Conservation (phyloP, 2,113 vertebrate species). For the Hippocampus barbouri region DNA sequence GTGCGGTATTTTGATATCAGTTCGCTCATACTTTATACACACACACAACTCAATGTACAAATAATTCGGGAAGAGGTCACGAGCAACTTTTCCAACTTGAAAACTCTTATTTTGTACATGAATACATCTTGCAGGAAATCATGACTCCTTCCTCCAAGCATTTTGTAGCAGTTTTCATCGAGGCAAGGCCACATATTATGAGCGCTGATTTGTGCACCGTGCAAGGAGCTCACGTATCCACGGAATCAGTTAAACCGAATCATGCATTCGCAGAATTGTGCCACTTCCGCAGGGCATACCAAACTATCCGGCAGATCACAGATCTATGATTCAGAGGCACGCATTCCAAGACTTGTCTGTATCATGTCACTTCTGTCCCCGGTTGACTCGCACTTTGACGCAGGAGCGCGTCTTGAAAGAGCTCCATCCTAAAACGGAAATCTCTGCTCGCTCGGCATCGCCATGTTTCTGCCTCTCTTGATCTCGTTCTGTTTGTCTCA, state of each 20-base stretch:
- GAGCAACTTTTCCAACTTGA: no score
- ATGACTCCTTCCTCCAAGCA: no score
- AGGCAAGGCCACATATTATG: no score
- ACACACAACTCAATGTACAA: neutral
- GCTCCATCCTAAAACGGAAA: constrained; percentile 12
- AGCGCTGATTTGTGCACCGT: neutral
- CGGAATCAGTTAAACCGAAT: neutral
- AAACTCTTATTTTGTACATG: no score
- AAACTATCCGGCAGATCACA: neutral
- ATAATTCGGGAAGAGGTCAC: neutral
- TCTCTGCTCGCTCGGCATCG: neutral
- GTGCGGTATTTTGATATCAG: neutral
- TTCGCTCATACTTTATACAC: neutral
- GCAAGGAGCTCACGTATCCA: neutral
- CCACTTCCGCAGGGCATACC: neutral
- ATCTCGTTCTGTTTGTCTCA: constrained; percentile 35
- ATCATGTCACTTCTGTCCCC: constrained; percentile 12
- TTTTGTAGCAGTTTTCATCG: no score
- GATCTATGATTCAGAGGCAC: neutral
- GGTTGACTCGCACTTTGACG: constrained; percentile 3
- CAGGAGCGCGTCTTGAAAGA: constrained; percentile 22
- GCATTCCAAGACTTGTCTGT: neutral
- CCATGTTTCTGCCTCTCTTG: constrained; percentile 22
- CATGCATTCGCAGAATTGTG: neutral
- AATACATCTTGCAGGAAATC: no score